A percentile compares a stretch with the other conserved stretches of the same genome.
These are phyloP conservation scores for Spheniscus humboldti DNA, from an alignment of 2,797 vertebrate species.

Conservation along the genomic window DNA sequence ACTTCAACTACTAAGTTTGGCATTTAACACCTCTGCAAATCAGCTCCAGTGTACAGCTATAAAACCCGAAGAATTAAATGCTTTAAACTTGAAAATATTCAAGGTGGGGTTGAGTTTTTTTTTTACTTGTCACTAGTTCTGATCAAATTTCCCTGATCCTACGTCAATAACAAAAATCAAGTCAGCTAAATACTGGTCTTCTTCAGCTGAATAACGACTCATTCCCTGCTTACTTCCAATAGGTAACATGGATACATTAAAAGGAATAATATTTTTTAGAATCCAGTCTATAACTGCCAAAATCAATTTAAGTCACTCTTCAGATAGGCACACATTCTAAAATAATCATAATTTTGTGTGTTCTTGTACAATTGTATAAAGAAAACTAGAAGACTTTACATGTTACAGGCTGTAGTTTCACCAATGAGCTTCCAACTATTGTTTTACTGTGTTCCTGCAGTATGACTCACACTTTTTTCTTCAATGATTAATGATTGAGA, in stretches of 20 bases:
- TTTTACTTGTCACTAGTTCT: background rate
- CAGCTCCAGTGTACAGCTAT: background rate
- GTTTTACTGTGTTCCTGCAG: background rate
- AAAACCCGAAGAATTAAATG: background rate
- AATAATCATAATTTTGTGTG: background rate
- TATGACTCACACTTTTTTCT: background rate
- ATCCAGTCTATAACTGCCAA: background rate
- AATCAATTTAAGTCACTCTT: background rate
- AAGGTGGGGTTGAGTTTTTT: background rate
- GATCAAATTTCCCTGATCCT: background rate
- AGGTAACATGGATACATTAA: background rate
- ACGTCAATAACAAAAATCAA: background rate
- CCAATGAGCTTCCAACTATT: rapidly evolving
- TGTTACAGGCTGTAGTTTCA: background rate
- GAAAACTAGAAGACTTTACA: background rate
- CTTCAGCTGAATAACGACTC: background rate
- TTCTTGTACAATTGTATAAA: background rate
- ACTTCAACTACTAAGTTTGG: background rate
- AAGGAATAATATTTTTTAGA: background rate
- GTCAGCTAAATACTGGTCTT: background rate
- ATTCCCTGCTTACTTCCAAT: background rate
- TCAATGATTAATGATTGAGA: background rate
- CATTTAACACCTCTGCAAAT: background rate
- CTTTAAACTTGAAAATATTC: background rate
- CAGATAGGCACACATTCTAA: background rate